Conservation (phyloP, 2,797 vertebrate genomes). For the Chelonia mydas region DNA sequence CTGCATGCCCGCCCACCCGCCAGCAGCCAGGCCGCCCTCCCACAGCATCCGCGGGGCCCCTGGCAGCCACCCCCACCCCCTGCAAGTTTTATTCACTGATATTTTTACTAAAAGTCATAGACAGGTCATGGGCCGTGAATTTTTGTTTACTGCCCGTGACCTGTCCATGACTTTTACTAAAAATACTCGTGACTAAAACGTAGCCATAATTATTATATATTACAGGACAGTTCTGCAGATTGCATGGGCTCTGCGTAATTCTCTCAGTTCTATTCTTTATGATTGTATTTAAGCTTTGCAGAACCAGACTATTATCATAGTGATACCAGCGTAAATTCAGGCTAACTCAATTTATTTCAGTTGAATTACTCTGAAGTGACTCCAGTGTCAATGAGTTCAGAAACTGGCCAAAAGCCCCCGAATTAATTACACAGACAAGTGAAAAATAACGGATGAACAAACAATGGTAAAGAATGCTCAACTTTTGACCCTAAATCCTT, state of each 20-base stretch:
- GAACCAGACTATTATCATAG: conserved; percentile 53
- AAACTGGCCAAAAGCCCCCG: conserved; percentile 66
- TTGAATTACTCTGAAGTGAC: conserved; percentile 29
- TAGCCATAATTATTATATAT: background rate
- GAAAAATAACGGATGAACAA: conserved; percentile 68
- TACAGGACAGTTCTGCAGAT: too few species aligned
- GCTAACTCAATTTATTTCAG: conserved; percentile 52
- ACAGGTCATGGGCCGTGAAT: too few species aligned
- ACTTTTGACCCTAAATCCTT: conserved; percentile 64
- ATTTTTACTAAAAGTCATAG: too few species aligned
- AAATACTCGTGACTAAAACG: too few species aligned
- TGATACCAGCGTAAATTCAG: conserved; percentile 37
- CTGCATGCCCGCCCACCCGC: too few species aligned
- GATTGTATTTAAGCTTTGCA: conserved; percentile 41
- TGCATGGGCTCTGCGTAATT: background rate
- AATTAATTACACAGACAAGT: conserved; percentile 68
- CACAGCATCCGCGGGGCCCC: too few species aligned
- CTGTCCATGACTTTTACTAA: too few species aligned
- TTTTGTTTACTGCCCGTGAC: too few species aligned
- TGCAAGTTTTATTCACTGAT: too few species aligned
- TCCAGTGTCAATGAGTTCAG: conserved; percentile 71
- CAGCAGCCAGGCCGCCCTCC: too few species aligned
- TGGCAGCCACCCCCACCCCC: too few species aligned
- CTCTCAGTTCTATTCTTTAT: conserved; percentile 40
- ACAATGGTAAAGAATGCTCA: conserved; percentile 67